A percentile compares a stretch with the other conserved stretches of the same genome.
phyloP scores from a whole-genome alignment of 2,113 vertebrate genomes.

The Corvus moneduloides region DNA sequence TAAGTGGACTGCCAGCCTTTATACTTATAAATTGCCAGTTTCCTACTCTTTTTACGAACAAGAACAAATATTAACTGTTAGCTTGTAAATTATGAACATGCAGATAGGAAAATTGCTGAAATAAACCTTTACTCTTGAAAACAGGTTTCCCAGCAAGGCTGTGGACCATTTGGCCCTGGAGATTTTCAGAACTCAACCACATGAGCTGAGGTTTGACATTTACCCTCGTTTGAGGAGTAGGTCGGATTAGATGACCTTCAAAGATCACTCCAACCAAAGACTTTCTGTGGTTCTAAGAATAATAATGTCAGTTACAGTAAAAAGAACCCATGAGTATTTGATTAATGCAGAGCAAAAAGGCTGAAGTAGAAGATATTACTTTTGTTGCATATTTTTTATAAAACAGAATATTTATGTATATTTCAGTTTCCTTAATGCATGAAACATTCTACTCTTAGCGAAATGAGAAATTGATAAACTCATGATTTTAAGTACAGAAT shows the following conservation, averaged over 20 bases:
- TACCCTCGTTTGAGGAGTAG: not conserved
- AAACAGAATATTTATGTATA: not conserved
- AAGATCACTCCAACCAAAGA: not conserved
- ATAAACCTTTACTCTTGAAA: not conserved
- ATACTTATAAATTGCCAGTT: not conserved
- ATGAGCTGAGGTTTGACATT: not conserved
- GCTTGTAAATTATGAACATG: not conserved
- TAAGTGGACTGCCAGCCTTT: not conserved
- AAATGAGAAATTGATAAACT: not conserved
- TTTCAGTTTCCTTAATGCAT: not conserved
- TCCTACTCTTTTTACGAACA: not conserved
- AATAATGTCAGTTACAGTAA: not conserved
- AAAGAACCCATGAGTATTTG: not conserved
- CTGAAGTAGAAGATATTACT: not conserved
- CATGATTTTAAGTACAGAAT: not conserved
- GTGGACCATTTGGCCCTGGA: not conserved
- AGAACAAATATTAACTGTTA: not conserved
- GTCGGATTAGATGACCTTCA: not conserved
- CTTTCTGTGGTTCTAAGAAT: not conserved
- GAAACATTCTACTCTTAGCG: rapidly evolving
- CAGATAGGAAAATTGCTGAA: not conserved
- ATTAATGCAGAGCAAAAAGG: not conserved
- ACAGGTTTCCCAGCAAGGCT: not conserved
- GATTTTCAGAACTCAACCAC: not conserved
- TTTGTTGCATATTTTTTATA: not conserved